Evolutionary conservation across 2,113 vertebrate species (phyloP).

Genomic region (Lepisosteus oculatus): DNA sequence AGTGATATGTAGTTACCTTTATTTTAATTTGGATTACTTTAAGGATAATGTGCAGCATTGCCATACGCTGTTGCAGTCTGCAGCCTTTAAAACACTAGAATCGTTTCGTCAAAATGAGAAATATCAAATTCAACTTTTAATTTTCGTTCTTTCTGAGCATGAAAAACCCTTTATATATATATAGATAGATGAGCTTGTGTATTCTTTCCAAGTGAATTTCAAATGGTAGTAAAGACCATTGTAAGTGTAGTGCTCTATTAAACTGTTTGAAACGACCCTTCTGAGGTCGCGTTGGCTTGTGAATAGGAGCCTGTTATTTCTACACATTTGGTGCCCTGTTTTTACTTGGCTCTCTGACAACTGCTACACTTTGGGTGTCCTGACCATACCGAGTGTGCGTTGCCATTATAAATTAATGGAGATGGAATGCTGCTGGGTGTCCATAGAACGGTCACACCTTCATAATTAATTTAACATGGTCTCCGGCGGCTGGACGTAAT

Average conservation of each 20-base stretch:
- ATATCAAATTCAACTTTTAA: too few species aligned
- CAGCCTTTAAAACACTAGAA: too few species aligned
- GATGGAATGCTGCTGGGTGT: slow-evolving; percentile 57
- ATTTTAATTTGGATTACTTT: too few species aligned
- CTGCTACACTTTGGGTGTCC: slow-evolving; percentile 41
- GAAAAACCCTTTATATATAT: too few species aligned
- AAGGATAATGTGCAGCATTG: too few species aligned
- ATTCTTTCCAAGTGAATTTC: too few species aligned
- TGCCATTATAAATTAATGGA: slow-evolving; percentile 59
- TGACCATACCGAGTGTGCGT: slow-evolving; percentile 44
- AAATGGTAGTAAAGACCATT: not conserved
- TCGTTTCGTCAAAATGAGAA: too few species aligned
- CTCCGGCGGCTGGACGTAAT: slow-evolving; percentile 17
- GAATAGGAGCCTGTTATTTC: slow-evolving; percentile 23
- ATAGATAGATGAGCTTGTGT: too few species aligned
- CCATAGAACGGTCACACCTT: slow-evolving; percentile 62
- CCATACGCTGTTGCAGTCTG: too few species aligned
- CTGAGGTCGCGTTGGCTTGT: slow-evolving; percentile 20
- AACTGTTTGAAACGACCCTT: slow-evolving; percentile 22
- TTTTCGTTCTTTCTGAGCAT: too few species aligned
- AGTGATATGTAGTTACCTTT: too few species aligned
- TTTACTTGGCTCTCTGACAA: slow-evolving; percentile 50
- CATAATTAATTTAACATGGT: slow-evolving; percentile 62
- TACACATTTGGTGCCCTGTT: slow-evolving; percentile 27
- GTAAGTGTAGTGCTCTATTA: not conserved